A percentile compares a stretch with the other conserved stretches of the same genome.
Evolutionary conservation across 2,113 vertebrate genomes (phyloP).

Genomic region (Apus apus): DNA sequence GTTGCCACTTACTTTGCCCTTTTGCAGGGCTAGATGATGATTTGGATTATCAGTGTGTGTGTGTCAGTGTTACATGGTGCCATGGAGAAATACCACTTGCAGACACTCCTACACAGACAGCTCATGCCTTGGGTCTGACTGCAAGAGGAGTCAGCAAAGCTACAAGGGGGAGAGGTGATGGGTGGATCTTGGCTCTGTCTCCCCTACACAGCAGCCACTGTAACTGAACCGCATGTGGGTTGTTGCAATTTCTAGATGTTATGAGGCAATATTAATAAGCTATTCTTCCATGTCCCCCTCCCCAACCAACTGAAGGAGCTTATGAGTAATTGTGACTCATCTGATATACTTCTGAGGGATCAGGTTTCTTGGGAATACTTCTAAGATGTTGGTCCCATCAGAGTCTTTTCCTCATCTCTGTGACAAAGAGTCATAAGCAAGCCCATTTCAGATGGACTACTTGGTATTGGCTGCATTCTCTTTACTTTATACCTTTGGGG

Average conservation of each 20-base stretch:
- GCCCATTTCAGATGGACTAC: not conserved
- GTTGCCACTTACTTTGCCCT: not conserved
- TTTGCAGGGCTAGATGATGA: not conserved
- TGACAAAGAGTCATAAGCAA: not conserved
- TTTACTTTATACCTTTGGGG: not conserved
- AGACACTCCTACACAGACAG: conserved; percentile 41
- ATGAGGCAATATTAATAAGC: not conserved
- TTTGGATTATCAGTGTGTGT: not conserved
- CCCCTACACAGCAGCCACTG: not conserved
- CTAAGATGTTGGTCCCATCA: not conserved
- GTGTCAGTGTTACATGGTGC: not conserved
- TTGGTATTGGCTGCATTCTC: not conserved
- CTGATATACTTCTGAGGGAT: not conserved
- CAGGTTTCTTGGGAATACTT: not conserved
- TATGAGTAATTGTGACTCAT: conserved; percentile 56
- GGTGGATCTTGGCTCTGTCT: not conserved
- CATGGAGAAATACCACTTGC: not conserved
- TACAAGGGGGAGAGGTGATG: not conserved
- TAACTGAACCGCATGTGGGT: not conserved
- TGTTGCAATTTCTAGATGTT: conserved; percentile 15
- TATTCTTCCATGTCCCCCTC: not conserved
- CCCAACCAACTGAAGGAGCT: not conserved
- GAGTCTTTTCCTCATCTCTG: not conserved
- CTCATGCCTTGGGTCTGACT: not conserved
- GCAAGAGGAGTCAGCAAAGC: rapidly evolving